These are phyloP conservation scores for Raja brachyura DNA, from an alignment of 2,113 vertebrate species.

Conservation along the genomic window DNA sequence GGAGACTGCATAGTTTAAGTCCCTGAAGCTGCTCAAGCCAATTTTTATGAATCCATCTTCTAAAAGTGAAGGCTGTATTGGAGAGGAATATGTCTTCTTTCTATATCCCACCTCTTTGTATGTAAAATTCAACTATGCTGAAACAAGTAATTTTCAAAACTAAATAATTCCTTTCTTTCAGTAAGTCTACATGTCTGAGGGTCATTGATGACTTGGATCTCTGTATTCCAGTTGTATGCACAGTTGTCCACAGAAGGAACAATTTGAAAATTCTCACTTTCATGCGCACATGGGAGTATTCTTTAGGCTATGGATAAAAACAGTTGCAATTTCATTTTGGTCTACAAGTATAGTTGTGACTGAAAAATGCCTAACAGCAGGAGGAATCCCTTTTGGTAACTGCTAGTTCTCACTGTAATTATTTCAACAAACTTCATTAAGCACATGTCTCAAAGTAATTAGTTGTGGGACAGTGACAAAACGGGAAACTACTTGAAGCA, in stretches of 20 bases:
- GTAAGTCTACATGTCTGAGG: not conserved
- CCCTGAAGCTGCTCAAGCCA: no score
- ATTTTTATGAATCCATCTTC: no score
- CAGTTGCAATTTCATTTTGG: not conserved
- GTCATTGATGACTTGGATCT: not conserved
- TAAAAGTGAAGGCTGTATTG: no score
- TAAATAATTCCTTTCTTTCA: no score
- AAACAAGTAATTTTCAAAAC: not conserved
- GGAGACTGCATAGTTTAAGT: no score
- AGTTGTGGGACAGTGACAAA: slow-evolving; percentile 12
- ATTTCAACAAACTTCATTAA: not conserved
- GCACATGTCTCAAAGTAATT: not conserved
- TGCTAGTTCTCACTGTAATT: not conserved
- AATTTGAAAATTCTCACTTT: not conserved
- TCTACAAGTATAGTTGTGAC: not conserved
- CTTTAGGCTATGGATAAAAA: not conserved
- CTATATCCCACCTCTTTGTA: not conserved
- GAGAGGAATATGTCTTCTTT: no score
- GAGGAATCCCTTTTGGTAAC: slow-evolving; percentile 4
- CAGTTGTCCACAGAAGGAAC: not conserved
- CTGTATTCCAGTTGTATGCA: not conserved
- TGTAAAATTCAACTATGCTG: not conserved
- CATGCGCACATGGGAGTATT: not conserved
- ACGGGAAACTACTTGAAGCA: not conserved
- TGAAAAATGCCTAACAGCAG: not conserved